Evolutionary conservation across 1,140 invertebrate genomes (phyloP), one percentile per base, ranked within the genome.

Genomic region (Samia ricini): DNA sequence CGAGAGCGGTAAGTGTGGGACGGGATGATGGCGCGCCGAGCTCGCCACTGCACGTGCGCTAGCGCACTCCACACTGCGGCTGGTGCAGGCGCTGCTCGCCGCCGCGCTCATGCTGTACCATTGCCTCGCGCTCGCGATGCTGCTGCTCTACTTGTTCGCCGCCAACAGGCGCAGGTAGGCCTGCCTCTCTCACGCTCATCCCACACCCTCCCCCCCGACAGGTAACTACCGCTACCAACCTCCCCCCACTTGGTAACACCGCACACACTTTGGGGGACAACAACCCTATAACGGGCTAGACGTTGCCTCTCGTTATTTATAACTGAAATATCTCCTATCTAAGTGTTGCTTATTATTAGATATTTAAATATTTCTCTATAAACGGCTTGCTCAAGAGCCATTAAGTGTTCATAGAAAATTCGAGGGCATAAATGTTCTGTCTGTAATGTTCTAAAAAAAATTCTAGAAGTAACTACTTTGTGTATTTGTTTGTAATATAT

Each of bases 1-100:
- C 89, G 96, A 97, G 86, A 95, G 93, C 81, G 95, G 95, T 71
- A 96, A 96, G 89, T 95, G 95, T 76, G 95, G 95, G 72, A 96
- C 95, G 63, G 94, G 94, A 91, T 91, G 89, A 91, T 89, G 73
- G 57, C 72, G 67, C 60, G 71, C 73, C 65, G 81, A 77, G 83
- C 73, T 79, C 71, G 85, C 76, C 70, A 42, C 71, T 71, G 70
- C 68, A 77, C 71, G 74, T 60, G 82, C 79, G 72, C 79, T 84
- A 61, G 67, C 60, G 48, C 52, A 42, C 22, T 69, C 74, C 67
- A 60, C 63, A 52, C 50, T 49, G 54, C 66, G 75, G n/a, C 73
- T 77, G 48, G 60, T 73, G 68, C 74, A 72, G 18, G 58, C 62
- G 61, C 67, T 71, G 63, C 68, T 67, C 29, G 74, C 71, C 42